These are phyloP conservation scores for Chauna torquata DNA, from an alignment of 2,113 vertebrate genomes.

Conservation along the genomic window DNA sequence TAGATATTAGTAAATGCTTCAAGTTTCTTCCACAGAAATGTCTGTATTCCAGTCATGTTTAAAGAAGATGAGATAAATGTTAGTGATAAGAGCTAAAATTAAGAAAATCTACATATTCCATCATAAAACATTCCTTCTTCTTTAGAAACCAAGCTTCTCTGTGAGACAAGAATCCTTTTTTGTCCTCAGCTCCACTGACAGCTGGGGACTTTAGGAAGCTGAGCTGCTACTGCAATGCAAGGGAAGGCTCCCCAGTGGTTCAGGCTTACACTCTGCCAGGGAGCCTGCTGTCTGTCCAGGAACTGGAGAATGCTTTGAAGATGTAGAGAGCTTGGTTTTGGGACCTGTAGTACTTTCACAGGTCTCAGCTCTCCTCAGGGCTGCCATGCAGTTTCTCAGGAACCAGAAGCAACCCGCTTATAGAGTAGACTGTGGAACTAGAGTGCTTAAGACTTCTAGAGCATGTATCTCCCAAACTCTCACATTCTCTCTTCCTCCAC, in stretches of 20 bases:
- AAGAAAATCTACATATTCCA: not conserved
- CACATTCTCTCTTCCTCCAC: not conserved
- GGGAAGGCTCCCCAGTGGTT: not conserved
- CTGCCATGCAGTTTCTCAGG: not conserved
- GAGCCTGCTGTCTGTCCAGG: not conserved
- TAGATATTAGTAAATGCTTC: not conserved
- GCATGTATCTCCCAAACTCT: too few relatives aligned
- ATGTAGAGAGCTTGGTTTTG: not conserved
- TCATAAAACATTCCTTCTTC: not conserved
- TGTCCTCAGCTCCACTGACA: not conserved
- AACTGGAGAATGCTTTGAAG: not conserved
- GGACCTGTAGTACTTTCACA: not conserved
- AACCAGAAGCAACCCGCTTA: not conserved
- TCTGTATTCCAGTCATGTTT: not conserved
- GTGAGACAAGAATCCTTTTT: not conserved
- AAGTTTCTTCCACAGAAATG: not conserved
- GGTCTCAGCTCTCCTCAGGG: not conserved
- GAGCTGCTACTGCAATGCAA: accelerated
- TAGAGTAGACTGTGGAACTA: not conserved
- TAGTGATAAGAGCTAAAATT: not conserved
- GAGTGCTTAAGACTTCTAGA: not conserved
- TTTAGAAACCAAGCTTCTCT: not conserved
- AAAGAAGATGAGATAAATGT: not conserved
- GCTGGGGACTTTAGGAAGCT: not conserved
- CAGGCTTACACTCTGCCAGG: not conserved